These are phyloP conservation scores for Formica exsecta DNA, from an alignment of 1,140 invertebrate genomes.

Conservation along the genomic window DNA sequence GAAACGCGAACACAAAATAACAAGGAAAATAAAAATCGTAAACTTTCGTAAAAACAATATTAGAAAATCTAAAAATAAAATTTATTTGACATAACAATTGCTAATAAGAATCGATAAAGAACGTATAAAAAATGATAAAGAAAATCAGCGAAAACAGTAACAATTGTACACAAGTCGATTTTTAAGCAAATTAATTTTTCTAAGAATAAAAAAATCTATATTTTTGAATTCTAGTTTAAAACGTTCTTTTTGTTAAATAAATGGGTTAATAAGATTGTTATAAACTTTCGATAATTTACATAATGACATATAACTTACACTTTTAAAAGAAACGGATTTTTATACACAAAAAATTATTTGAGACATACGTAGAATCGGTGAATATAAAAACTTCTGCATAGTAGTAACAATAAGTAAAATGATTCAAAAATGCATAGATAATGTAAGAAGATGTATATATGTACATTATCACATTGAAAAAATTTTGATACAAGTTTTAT, in stretches of 20 bases:
- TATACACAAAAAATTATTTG: not conserved
- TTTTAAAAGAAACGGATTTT: not conserved
- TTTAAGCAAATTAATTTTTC: not conserved
- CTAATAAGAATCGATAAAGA: not conserved
- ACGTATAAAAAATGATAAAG: not conserved
- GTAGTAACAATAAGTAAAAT: not conserved
- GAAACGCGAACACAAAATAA: not conserved
- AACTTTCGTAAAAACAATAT: constrained; percentile 1
- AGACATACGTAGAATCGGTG: not conserved
- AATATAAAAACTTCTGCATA: not conserved
- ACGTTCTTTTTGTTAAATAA: too few relatives aligned
- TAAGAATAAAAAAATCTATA: not conserved
- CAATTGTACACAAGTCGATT: not conserved
- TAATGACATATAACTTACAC: not conserved
- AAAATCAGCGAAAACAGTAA: not conserved
- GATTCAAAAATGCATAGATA: not conserved
- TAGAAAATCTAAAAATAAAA: not conserved
- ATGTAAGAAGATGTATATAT: not conserved
- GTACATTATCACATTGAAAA: not conserved
- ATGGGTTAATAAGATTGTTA: not conserved
- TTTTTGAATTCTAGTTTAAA: not conserved
- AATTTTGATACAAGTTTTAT: not conserved
- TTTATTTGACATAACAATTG: not conserved
- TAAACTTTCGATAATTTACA: too few relatives aligned
- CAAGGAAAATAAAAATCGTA: not conserved